phyloP scores from a whole-genome alignment of 2,797 vertebrate species.

The Chaetodon trifasciatus region DNA sequence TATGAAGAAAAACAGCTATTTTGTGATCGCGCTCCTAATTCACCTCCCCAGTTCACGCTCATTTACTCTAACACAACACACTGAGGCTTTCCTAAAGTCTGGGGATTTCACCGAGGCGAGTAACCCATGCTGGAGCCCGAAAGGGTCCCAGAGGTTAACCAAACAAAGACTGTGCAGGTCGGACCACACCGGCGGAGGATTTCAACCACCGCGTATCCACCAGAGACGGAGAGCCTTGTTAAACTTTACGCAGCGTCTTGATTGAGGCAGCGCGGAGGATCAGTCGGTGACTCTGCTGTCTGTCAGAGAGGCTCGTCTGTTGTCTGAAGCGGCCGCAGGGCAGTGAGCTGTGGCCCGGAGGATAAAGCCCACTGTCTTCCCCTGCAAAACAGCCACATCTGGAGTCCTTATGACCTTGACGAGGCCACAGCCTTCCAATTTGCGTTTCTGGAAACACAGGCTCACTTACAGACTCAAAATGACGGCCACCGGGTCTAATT shows the following conservation, averaged over 20 bases:
- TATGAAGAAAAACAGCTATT: conserved; percentile 33
- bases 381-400: conserved; percentile 79
- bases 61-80: conserved; percentile 69
- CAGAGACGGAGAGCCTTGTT: conserved; percentile 87
- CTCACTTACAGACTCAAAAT: conserved; percentile 34
- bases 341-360: conserved; percentile 57
- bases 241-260: conserved; percentile 87
- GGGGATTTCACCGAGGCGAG: conserved; percentile 77
- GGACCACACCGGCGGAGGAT: conserved; percentile 93
- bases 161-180: conserved; percentile 94
- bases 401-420: conserved; percentile 80
- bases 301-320: conserved; percentile 67
- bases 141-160: conserved; percentile 91
- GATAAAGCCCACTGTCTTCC: conserved; percentile 64
- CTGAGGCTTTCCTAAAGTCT: conserved; percentile 69
- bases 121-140: conserved; percentile 86
- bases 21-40: conserved; percentile 22
- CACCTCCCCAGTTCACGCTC: conserved; percentile 52
- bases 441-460: conserved; percentile 62
- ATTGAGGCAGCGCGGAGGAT: conserved; percentile 85
- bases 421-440: conserved; percentile 49
- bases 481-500: conserved; percentile 18
- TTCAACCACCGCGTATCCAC: conserved; percentile 86
- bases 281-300: conserved; percentile 69
- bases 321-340: conserved; percentile 43